Conservation (phyloP, 2,888 invertebrate species). For the Argynnis bischoffii region DNA sequence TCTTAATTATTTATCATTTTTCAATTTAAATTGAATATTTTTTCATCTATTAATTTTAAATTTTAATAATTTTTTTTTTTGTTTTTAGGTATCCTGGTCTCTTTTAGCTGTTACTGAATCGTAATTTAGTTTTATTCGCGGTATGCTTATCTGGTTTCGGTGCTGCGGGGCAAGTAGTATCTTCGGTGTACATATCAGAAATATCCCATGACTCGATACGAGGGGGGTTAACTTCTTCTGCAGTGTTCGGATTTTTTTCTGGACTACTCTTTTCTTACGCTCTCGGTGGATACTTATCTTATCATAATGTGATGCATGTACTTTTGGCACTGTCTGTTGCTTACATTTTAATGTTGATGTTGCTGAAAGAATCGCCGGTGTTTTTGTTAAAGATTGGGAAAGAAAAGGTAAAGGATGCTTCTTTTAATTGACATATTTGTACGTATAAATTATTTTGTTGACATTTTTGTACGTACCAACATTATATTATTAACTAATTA, state of each 20-base stretch:
- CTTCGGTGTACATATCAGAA: conserved; percentile 67
- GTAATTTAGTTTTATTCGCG: conserved; percentile 53
- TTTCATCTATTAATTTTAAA: background rate
- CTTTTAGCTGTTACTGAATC: conserved; percentile 58
- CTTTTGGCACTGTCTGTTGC: conserved; percentile 56
- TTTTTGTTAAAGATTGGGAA: conserved; percentile 58
- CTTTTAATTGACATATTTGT: background rate
- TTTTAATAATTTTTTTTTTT: background rate
- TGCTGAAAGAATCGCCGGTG: conserved; percentile 65
- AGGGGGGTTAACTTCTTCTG: conserved; percentile 61
- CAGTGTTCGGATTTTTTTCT: conserved; percentile 58
- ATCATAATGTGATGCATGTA: conserved; percentile 56
- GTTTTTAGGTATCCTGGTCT: conserved; percentile 62
- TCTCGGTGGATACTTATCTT: conserved; percentile 61
- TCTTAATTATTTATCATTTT: too few species aligned
- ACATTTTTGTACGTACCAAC: too few species aligned
- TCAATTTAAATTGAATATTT: too few species aligned
- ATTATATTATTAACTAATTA: too few species aligned
- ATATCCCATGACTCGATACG: conserved; percentile 68
- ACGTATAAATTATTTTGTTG: background rate
- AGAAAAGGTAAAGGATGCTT: conserved; percentile 52
- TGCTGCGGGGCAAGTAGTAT: conserved; percentile 66
- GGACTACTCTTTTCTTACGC: conserved; percentile 63
- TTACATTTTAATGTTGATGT: conserved; percentile 53
- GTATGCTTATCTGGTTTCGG: conserved; percentile 60